Conservation (phyloP, 2,113 vertebrate species). For the Callospermophilus lateralis region DNA sequence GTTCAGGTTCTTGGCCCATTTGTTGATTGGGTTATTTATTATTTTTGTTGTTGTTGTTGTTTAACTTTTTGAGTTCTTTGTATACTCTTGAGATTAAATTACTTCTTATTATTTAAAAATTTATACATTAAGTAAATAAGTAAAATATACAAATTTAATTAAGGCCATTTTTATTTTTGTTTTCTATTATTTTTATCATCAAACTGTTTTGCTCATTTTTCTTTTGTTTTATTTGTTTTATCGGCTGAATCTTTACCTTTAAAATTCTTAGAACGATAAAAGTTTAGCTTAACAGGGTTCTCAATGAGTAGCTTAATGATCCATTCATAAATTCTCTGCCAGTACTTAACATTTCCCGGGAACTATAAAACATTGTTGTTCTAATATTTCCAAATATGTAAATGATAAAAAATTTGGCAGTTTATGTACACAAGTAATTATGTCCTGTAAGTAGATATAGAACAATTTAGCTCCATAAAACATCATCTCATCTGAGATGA, state of each 20-base stretch:
- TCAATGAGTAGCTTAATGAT: neutral
- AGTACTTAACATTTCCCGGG: neutral
- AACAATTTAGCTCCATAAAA: neutral
- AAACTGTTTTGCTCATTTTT: neutral
- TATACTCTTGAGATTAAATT: neutral
- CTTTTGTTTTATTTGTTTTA: neutral
- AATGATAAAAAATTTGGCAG: neutral
- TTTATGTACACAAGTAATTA: neutral
- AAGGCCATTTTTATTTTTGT: neutral
- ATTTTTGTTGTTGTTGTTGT: too few relatives aligned
- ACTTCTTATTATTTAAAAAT: neutral
- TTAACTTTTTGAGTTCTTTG: too few relatives aligned
- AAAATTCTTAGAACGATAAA: neutral
- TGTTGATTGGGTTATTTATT: too few relatives aligned
- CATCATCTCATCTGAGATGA: neutral
- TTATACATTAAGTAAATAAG: neutral
- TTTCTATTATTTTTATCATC: neutral
- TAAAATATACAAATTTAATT: neutral
- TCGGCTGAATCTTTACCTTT: neutral
- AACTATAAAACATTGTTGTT: neutral
- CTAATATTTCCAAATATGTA: neutral
- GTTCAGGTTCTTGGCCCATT: too few relatives aligned
- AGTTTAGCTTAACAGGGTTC: neutral
- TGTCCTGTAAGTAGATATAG: neutral
- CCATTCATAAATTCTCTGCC: neutral